These are phyloP conservation scores for Gavialis gangeticus DNA, from an alignment of 2,113 vertebrate species.

Conservation along the genomic window DNA sequence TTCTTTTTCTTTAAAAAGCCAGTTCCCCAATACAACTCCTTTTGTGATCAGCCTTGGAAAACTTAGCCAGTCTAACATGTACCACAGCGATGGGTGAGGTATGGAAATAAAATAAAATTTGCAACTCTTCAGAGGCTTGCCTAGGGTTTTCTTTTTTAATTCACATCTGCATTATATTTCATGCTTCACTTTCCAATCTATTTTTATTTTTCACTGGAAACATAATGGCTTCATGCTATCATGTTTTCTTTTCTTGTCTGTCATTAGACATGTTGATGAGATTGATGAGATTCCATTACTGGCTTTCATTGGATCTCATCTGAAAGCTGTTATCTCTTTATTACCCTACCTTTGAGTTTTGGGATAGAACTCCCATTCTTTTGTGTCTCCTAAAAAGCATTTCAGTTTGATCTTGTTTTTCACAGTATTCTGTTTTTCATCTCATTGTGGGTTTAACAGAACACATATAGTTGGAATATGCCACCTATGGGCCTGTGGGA, in stretches of 20 bases:
- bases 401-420: conserved; percentile 25
- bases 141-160: not conserved
- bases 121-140: not conserved
- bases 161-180: conserved; percentile 46
- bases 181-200: not conserved
- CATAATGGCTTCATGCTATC: not conserved
- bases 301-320: rapidly evolving
- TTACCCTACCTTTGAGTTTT: not conserved
- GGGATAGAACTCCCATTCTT: not conserved
- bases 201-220: conserved; percentile 26
- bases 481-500: conserved; percentile 71
- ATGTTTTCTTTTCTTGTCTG: not conserved
- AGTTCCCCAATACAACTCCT: not conserved
- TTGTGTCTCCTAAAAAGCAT: not conserved
- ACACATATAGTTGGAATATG: conserved; percentile 59
- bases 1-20: not conserved
- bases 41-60: not conserved
- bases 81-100: not conserved
- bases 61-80: not conserved
- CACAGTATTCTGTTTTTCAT: not conserved
- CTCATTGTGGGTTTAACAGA: not conserved
- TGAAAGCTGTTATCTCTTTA: not conserved
- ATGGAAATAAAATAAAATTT: not conserved
- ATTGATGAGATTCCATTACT: not conserved
- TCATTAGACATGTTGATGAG: not conserved